phyloP scores from a whole-genome alignment of 1,140 invertebrate species.

The Drosophila suzukii region DNA sequence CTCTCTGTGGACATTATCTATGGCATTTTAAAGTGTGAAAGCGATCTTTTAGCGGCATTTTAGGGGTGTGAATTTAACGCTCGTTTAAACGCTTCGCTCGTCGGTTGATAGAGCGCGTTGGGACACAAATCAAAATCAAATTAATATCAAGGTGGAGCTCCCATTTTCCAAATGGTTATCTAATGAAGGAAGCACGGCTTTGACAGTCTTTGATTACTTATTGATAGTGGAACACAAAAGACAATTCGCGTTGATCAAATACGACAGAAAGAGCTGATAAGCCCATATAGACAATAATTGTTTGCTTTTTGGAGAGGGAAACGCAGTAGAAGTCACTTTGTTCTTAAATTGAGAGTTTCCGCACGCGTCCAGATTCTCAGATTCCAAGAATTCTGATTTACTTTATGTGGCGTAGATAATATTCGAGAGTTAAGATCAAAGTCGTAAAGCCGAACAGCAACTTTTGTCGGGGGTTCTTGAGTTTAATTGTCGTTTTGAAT shows the following conservation, averaged over 20 bases:
- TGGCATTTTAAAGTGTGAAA: conserved; percentile 37
- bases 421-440: conserved; percentile 39
- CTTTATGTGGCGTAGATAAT: conserved; percentile 4
- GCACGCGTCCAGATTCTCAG: conserved; percentile 48
- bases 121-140: conserved; percentile 3
- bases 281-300: conserved; percentile 9
- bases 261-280: conserved; percentile 24
- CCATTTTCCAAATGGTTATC: conserved; percentile 37
- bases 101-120: background rate
- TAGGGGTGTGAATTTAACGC: conserved; percentile 65
- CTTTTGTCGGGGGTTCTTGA: background rate
- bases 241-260: conserved; percentile 54
- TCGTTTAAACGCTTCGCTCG: conserved; percentile 21
- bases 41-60: conserved; percentile 55
- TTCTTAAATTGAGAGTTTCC: conserved; percentile 49
- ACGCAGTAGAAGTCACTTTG: conserved; percentile 36
- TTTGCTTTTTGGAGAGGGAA: conserved; percentile 1
- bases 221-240: conserved; percentile 64
- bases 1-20: conserved; percentile 47
- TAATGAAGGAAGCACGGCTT: conserved; percentile 26
- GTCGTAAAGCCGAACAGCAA: conserved; percentile 4
- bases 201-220: conserved; percentile 41
- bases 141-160: conserved; percentile 36
- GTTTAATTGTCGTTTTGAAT: conserved; percentile 3
- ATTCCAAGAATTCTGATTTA: conserved; percentile 37